Base-by-base conservation (phyloP, 2,888 invertebrate species). In the Ennomos erosarius region DNA sequence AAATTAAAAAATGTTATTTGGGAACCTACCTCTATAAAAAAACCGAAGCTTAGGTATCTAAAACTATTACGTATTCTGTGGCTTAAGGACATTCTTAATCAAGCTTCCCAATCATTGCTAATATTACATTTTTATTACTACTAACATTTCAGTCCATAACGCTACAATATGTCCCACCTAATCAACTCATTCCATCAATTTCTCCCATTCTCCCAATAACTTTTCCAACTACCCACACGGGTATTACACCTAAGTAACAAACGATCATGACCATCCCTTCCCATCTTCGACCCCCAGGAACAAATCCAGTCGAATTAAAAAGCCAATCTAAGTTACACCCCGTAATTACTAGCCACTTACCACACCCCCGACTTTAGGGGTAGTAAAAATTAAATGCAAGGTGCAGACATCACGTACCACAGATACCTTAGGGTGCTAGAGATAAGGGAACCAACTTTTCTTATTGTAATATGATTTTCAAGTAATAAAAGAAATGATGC, bases 261-360 rank as follows among this genome's bases (percentile, higher is more conserved):
- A 61, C 62, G 66, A 59, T 44, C 44, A 12, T 26, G 48, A 12
- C 53, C 56, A 61, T 56, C 59, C 63, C 56, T 43, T 54, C 51
- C 52, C 39, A 59, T 55, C 53, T 49, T 44, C 44, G 36, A 35
- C 48, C 61, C 62, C 49, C 51, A 38, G 38, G 65, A 65, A 64
- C 60, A 66, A 67, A 68, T 66, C 67, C 65, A 51, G 58, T 54
- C 59, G 82, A 85, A 88, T 90, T 90, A 89, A 88, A 89, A 88
- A 88, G 80, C 85, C 87, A 90, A 91, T 91, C 90, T 89, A 90
- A 90, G 87, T 90, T 90, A 88, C 88, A 88, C 86, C 85, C 86
- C 88, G 86, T 87, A 89, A 91, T 90, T 90, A 90, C 88, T 78
- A 76, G 80, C 79, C 86, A 89, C 87, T 89, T 87, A 84, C 83